Base-by-base conservation (phyloP, 2,797 vertebrate genomes). In the Enteromius viviparus region DNA sequence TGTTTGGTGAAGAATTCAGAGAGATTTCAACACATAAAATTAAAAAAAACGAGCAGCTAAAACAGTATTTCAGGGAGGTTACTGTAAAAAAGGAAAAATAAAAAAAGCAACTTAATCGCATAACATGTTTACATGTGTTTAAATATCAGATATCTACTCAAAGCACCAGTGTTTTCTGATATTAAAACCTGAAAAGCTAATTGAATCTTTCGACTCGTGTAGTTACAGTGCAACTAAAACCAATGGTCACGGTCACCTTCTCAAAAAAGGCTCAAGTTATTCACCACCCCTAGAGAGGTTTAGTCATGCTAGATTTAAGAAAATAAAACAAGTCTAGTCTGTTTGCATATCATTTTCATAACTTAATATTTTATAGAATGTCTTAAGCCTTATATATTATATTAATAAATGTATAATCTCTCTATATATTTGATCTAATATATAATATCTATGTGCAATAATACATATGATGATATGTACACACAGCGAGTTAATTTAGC, bases 361-460 rank as follows among this genome's bases (percentile, higher is more conserved):
- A 78, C 86, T 88, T 85, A 84, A 87, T 88, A 86, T 84, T 88
- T 9, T 87, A 80, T 83, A 85, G 76, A 85, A 85, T 79, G 77
- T 66, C 87, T 85, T 78, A 85, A 83, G 78, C 84, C 21, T 45
- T 69, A 83, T 40, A 42, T 85, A 88, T 76, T 85, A 88, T 72
- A 77, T 71, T 7, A 75, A 83, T 69, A 77, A 66, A 70, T 60
- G 23, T 81, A 85, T 88, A 90, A 86, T 86, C 84, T 90, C 90
- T 90, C 87, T 88, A 82, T 87, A 90, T 83, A 86, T 87, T 80
- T 91, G 87, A 68, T 84, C 62, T 84, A 88, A 80, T 83, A 69
- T 87, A 85, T 78, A 89, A 90, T 91, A 88, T 91, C 84, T 92
- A 90, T 93, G 86, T 93, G 93, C 91, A 93, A 55, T 86, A 87